Evolutionary conservation across 2,888 invertebrate species (phyloP).

Genomic region (Cistogaster globosa): DNA sequence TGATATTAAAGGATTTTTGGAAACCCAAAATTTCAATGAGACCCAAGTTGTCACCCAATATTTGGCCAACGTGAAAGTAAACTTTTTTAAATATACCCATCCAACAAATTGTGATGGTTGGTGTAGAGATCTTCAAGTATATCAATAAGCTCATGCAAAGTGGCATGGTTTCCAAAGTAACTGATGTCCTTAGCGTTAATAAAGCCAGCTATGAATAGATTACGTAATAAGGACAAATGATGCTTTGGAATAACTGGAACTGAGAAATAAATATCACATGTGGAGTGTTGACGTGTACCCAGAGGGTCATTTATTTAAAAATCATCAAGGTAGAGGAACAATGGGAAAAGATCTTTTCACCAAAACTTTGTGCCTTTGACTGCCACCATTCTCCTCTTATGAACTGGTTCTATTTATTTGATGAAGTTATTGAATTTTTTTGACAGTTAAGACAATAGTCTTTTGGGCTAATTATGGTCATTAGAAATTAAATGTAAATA

Average conservation of each 20-base stretch:
- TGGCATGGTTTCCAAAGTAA: slow-evolving; percentile 43
- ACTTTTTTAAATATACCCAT: too few species aligned
- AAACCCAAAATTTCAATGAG: too few species aligned
- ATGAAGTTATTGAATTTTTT: too few species aligned
- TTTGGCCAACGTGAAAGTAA: too few species aligned
- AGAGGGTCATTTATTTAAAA: slow-evolving; percentile 68
- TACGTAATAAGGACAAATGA: slow-evolving; percentile 49
- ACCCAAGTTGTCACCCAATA: too few species aligned
- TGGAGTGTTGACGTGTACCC: too few species aligned
- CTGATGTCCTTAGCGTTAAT: slow-evolving; percentile 54
- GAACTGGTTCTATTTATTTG: too few species aligned
- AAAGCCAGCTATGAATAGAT: slow-evolving; percentile 59
- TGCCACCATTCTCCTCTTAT: slow-evolving; percentile 58
- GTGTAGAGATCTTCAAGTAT: slow-evolving; percentile 41
- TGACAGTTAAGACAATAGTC: too few species aligned
- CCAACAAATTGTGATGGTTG: slow-evolving; percentile 10
- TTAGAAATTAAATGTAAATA: too few species aligned
- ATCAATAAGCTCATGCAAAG: slow-evolving; percentile 13
- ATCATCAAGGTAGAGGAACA: slow-evolving; percentile 63
- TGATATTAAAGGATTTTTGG: too few species aligned
- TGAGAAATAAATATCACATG: too few species aligned
- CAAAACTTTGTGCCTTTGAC: slow-evolving; percentile 27
- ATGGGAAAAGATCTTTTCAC: slow-evolving; percentile 57
- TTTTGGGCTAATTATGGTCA: too few species aligned
- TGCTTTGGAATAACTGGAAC: neutral